Percentiles rank a stretch among this genome's conserved stretches.
Conservation (phyloP, 2,888 invertebrate genomes). For the Homarus gammarus region DNA sequence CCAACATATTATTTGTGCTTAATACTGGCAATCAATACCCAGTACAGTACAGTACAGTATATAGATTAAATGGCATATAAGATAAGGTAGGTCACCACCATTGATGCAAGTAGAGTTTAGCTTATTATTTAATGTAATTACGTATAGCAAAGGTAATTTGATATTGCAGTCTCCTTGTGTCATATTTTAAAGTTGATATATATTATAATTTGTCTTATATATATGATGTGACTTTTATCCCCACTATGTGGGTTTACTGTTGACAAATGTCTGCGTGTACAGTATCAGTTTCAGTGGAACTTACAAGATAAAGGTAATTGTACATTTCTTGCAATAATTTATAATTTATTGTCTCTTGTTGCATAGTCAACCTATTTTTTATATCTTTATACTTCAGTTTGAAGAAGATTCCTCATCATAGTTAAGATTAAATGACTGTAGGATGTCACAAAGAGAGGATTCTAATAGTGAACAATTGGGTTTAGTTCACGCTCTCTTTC, state of each 20-base stretch:
- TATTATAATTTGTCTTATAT: background rate
- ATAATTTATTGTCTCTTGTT: background rate
- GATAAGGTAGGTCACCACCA: background rate
- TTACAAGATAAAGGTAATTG: background rate
- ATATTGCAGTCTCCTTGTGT: background rate
- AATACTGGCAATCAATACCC: background rate
- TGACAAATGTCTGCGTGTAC: background rate
- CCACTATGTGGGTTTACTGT: constrained; percentile 2
- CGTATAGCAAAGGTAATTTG: background rate
- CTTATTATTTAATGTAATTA: background rate
- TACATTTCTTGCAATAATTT: background rate
- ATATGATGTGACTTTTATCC: background rate
- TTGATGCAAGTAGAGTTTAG: background rate
- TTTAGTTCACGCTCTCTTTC: no score
- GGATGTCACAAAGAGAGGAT: no score
- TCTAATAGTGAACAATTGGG: no score
- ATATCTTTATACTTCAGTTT: background rate
- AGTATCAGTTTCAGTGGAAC: background rate
- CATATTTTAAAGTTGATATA: background rate
- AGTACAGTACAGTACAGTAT: no score
- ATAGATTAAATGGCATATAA: background rate
- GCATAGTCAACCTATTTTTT: background rate
- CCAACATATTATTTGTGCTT: background rate
- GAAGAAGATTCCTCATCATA: no score
- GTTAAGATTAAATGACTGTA: no score